Base-by-base conservation (phyloP, 2,113 vertebrate genomes). In the Xiphias gladius region DNA sequence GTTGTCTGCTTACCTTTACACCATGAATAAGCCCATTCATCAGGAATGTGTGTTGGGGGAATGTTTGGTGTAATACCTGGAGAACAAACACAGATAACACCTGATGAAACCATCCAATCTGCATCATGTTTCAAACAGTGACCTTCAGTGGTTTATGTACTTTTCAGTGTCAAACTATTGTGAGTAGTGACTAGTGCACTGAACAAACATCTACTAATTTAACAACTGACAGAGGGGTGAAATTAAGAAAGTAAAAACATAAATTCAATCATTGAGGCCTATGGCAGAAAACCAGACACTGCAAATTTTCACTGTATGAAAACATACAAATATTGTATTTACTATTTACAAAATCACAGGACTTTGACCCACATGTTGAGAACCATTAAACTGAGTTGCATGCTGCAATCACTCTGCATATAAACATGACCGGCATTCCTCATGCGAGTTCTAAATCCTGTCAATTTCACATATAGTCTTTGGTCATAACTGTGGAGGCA, bases 21-120 rank as follows among this genome's bases (percentile, higher is more conserved):
- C 97, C 97, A 41, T 98, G 97, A 83, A 98, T 98, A 13, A 98
- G 95, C 68, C 97, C 97, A 69, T 98, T 97, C 97, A 98, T 98
- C 93, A 98, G 92, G 95, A 97, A 98, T 1, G 97, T 98, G 84
- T 98, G 97, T 79, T 97, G 96, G 67, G 97, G 97, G 85, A 98
- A 98, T 73, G 97, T 97, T 91, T 97, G 95, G 85, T 95, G 96
- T 82, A 98, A 95, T 32, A 97, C 97, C 97, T 97, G 86, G 9
- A 75, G 61, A 86, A 72, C 48, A 94, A 83, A 94, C 63, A 84
- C 52, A 90, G 61, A 89, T 48, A 46, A 75, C 26, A 10, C n/a
- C 8, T 59, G 12, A 80, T 85, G 39, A 75, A 80, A 52, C 48
- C 17, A 58, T 52, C 32, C 70, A 80, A 35, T 35, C 5, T n/a